A percentile compares a stretch with the other conserved stretches of the same genome.
Evolutionary conservation across 2,888 invertebrate species (phyloP).

Genomic region (Stramonita haemastoma): DNA sequence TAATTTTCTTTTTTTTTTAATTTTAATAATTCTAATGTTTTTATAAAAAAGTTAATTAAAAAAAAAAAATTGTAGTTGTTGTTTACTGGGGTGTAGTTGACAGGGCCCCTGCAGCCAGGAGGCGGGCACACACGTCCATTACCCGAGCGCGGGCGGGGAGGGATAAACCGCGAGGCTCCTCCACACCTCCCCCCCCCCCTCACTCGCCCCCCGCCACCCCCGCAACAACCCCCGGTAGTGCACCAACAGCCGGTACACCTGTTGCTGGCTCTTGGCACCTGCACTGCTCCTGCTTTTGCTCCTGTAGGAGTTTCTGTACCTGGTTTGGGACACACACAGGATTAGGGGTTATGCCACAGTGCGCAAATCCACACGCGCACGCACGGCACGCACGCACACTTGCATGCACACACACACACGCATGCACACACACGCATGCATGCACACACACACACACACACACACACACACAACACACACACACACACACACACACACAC

Average conservation of each 20-base stretch:
- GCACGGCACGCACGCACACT: neutral
- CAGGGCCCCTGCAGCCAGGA: conserved; percentile 49
- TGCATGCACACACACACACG: neutral
- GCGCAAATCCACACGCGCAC: neutral
- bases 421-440: neutral
- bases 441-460: too few relatives aligned
- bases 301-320: conserved; percentile 20
- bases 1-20: too few relatives aligned
- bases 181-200: conserved; percentile 49
- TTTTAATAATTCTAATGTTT: too few relatives aligned
- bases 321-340: neutral
- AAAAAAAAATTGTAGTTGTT: too few relatives aligned
- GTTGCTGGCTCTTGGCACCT: conserved; percentile 19
- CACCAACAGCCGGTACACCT: conserved; percentile 48
- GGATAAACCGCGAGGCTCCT: conserved; percentile 40
- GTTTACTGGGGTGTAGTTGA: conserved; percentile 33
- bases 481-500: too few relatives aligned
- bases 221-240: conserved; percentile 47
- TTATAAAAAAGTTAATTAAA: too few relatives aligned
- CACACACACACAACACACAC: too few relatives aligned
- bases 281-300: neutral
- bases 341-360: neutral
- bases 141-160: conserved; percentile 42
- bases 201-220: conserved; percentile 36
- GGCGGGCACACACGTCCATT: conserved; percentile 43